Evolutionary conservation across 2,113 vertebrate species (phyloP).

Genomic region (Heterotis niloticus): DNA sequence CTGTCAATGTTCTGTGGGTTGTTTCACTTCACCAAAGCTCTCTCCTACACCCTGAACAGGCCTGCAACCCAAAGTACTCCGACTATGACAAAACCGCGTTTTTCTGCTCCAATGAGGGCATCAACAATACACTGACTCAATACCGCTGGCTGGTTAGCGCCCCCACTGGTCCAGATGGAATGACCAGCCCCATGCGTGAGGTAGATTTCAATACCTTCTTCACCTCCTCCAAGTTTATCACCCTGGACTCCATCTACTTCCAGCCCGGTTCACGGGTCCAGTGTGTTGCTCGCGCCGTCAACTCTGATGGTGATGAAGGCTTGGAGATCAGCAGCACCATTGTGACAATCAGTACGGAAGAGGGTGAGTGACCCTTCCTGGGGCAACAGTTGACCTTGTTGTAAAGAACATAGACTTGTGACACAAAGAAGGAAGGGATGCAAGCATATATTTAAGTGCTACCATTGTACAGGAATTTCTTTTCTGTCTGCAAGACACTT

Average conservation of each 20-base stretch:
- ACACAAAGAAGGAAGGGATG: neutral
- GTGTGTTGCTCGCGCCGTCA: slow-evolving; percentile 49
- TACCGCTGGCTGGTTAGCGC: slow-evolving; percentile 53
- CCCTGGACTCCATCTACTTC: slow-evolving; percentile 53
- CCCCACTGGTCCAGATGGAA: slow-evolving; percentile 46
- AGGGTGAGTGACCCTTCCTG: slow-evolving; percentile 55
- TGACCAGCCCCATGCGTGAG: slow-evolving; percentile 52
- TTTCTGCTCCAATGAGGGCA: slow-evolving; percentile 50
- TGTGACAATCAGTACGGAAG: slow-evolving; percentile 64
- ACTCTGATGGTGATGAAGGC: slow-evolving; percentile 38
- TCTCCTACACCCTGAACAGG: slow-evolving; percentile 25
- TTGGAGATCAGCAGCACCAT: slow-evolving; percentile 70
- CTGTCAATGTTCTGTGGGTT: neutral
- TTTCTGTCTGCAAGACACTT: neutral
- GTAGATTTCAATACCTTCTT: slow-evolving; percentile 52
- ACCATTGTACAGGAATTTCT: neutral
- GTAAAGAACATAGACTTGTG: neutral
- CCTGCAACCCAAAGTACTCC: slow-evolving; percentile 53
- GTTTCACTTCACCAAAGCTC: neutral
- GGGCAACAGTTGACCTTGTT: neutral
- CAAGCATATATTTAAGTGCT: no score
- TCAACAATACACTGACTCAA: slow-evolving; percentile 50
- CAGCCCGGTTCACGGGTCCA: slow-evolving; percentile 54
- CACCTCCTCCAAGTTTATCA: slow-evolving; percentile 50
- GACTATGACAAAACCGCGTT: slow-evolving; percentile 53